A percentile compares a stretch with the other conserved stretches of the same genome.
These are phyloP conservation scores for Machimus atricapillus DNA, from an alignment of 2,888 invertebrate species.

Conservation along the genomic window DNA sequence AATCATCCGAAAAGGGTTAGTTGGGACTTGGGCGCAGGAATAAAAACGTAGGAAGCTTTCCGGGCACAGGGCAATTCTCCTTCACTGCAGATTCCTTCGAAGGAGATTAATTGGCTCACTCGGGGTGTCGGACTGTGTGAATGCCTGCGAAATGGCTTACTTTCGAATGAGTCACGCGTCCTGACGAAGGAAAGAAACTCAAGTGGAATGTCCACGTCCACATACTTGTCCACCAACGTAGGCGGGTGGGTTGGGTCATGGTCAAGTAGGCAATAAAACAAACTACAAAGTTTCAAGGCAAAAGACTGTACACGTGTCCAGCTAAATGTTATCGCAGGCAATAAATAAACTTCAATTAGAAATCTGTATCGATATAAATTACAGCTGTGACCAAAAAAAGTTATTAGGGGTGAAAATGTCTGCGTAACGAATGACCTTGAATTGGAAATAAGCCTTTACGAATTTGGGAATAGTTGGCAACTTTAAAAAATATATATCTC, in stretches of 20 bases:
- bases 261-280: background rate
- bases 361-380: background rate
- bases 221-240: background rate
- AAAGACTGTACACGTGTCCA: background rate
- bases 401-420: background rate
- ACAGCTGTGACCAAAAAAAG: background rate
- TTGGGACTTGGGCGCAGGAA: background rate
- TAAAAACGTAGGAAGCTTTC: background rate
- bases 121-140: background rate
- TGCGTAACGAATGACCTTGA: no score
- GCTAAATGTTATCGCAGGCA: background rate
- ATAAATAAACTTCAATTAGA: background rate
- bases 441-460: no score
- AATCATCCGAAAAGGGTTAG: slow-evolving; percentile 11
- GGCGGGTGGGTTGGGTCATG: background rate
- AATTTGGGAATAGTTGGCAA: no score
- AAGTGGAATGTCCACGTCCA: background rate
- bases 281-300: background rate
- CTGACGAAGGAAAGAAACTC: background rate
- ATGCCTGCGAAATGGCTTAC: background rate
- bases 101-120: background rate
- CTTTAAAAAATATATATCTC: no score
- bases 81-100: background rate
- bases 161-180: background rate
- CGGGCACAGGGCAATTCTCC: background rate